phyloP scores from a whole-genome alignment of 2,113 vertebrate genomes.

The Ondatra zibethicus region DNA sequence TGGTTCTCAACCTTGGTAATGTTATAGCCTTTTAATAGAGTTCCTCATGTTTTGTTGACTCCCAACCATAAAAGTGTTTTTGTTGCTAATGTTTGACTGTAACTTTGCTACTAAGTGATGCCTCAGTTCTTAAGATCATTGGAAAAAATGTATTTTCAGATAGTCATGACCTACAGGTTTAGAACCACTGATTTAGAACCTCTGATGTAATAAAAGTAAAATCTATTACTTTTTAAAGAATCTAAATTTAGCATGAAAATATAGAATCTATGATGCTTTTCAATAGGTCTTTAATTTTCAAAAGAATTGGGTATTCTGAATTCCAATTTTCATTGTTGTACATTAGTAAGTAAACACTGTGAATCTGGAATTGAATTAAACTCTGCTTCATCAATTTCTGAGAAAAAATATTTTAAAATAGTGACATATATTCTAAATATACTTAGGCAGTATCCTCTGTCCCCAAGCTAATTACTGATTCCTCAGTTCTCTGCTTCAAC shows the following conservation, averaged over 20 bases:
- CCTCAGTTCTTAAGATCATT: neutral
- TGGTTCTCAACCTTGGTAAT: neutral
- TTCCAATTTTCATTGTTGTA: neutral
- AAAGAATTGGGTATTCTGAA: neutral
- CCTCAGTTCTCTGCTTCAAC: neutral
- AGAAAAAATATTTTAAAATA: neutral
- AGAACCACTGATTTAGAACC: neutral
- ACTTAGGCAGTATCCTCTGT: no score
- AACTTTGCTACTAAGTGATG: neutral
- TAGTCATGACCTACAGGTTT: neutral
- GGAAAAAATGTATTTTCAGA: neutral
- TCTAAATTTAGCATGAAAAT: neutral
- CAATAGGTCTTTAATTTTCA: neutral
- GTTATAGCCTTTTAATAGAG: neutral
- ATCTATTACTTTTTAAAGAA: neutral
- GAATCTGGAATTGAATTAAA: neutral
- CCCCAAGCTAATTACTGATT: neutral
- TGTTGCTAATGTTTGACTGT: neutral
- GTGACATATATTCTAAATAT: neutral
- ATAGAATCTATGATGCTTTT: neutral
- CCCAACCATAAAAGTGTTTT: neutral
- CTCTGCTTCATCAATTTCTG: neutral
- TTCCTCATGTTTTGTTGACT: neutral
- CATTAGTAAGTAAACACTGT: neutral
- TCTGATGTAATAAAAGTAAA: neutral